These are phyloP conservation scores for Augochlora pura DNA, from an alignment of 1,140 invertebrate species.

Conservation along the genomic window DNA sequence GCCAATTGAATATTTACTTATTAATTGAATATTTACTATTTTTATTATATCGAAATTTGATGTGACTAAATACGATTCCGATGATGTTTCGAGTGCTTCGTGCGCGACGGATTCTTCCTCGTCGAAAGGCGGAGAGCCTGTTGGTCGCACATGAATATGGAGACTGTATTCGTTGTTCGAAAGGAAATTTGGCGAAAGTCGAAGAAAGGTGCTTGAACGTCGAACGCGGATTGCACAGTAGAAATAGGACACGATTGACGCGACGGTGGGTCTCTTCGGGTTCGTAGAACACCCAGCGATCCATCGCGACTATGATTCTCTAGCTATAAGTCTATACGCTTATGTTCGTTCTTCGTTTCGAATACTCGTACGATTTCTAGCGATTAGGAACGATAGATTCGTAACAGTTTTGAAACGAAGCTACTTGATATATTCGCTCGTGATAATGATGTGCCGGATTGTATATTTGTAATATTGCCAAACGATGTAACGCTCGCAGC, in stretches of 20 bases:
- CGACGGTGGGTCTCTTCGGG: not conserved
- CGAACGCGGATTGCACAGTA: not conserved
- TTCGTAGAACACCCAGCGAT: not conserved
- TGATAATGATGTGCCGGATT: too few species aligned
- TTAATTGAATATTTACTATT: too few species aligned
- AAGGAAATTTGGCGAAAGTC: not conserved
- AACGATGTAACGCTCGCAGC: not conserved
- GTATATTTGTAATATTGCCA: not conserved
- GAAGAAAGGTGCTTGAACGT: not conserved
- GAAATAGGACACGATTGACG: slow-evolving; percentile 23
- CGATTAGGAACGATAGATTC: not conserved
- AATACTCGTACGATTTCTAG: not conserved
- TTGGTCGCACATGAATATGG: too few species aligned
- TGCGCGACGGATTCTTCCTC: too few species aligned
- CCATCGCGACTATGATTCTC: not conserved
- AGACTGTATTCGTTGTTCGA: not conserved
- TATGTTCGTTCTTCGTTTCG: not conserved
- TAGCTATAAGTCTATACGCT: not conserved
- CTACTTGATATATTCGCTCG: not conserved
- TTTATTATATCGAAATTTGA: too few species aligned
- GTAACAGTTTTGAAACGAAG: not conserved
- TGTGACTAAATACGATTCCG: too few species aligned
- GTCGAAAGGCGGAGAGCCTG: too few species aligned
- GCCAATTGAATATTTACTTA: too few species aligned
- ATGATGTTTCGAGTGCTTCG: too few species aligned